Base-by-base conservation (phyloP, 30 jellyfish, hydroid and myxozoan genomes). In the Aurelia aurita region DNA sequence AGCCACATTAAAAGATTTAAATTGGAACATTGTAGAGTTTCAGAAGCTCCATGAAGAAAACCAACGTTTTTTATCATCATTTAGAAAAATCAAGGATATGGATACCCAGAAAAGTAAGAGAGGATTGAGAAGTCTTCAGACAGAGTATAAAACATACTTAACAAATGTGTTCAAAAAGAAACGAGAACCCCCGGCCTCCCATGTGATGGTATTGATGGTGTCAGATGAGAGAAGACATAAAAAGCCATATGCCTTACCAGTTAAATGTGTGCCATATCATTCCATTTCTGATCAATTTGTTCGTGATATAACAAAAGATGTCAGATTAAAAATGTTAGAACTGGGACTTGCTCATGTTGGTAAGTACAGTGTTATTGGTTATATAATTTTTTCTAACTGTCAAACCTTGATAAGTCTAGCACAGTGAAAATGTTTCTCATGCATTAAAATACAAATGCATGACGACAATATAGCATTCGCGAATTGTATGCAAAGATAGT, bases 171-270 rank as follows among this genome's bases (percentile, higher is more conserved):
- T 19, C 11, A 63, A 63, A 22, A 63, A 63, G 44, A 63, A 19
- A 20, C 34, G 75, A 63, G 44, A 63, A 26, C 75, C 75, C 18
- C 44, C 75, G 3, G 75, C 75, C 8, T 63, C 75, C 34, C 75
- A 63, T 27, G 75, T 63, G 44, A 20, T 63, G 75, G 75, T 63
- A 10, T 10, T 63, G 3, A 63, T 63, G 75, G 34, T 63, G 75
- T 63, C 75, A 63, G 75, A 63, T 63, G 75, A 63, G 44, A 20
- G 75, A 26, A 63, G 75, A 43, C 8, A 63, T 26, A 63, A 63
- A 26, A 63, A 63, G 75, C 75, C 75, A n/a, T 63, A 63, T 63
- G 75, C 75, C 20, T 20, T 63, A 26, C 75, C 75, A 63, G 75
- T 63, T 31, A 63, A 19, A 26, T 63, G 44, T 63, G 44, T 26